Base-by-base conservation (phyloP, 2,888 invertebrate genomes). In the Archips crataeganus region DNA sequence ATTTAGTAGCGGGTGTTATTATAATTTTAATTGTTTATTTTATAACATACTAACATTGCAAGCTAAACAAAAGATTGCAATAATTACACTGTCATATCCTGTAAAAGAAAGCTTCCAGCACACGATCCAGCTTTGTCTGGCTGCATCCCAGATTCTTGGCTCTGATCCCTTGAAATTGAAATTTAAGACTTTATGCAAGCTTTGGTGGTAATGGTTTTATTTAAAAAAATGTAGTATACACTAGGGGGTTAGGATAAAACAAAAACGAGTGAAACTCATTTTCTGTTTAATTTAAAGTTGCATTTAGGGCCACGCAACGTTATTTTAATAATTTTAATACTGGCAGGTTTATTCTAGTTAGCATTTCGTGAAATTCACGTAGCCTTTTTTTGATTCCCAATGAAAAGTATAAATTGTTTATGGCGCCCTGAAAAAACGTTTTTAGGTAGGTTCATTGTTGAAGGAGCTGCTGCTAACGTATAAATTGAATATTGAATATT, bases 141-240 rank as follows among this genome's bases (percentile, higher is more conserved):
- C 77, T 80, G 80, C 78, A 82, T 78, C 82, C 77, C 81, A 75
- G 77, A 84, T 84, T 81, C 78, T 78, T 81, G 79, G 79, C 81
- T 78, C 80, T 88, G 86, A 91, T 90, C 91, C 90, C 78, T 77
- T 89, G 84, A 90, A 92, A 92, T 92, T 92, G 90, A 89, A 91
- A 90, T 90, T 88, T 89, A 89, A 91, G 86, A 89, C 88, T 83
- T 83, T 85, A 86, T 83, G 84, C 86, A 86, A 85, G 82, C 82
- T 77, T 81, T 79, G 82, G 77, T 78, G 78, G 80, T 77, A 80
- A 79, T 77, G 76, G 77, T 78, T 77, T 77, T 75, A 75, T 76
- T 78, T 75, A 76, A 61, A 74, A 70, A 70, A 64, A 65, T 61
- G 60, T 65, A 60, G 23, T 59, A 69, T 59, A 69, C 64, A 70